Evolutionary conservation across 1,140 invertebrate species (phyloP), one percentile per base, ranked within the genome.

Genomic region (Agrypnia vestita): DNA sequence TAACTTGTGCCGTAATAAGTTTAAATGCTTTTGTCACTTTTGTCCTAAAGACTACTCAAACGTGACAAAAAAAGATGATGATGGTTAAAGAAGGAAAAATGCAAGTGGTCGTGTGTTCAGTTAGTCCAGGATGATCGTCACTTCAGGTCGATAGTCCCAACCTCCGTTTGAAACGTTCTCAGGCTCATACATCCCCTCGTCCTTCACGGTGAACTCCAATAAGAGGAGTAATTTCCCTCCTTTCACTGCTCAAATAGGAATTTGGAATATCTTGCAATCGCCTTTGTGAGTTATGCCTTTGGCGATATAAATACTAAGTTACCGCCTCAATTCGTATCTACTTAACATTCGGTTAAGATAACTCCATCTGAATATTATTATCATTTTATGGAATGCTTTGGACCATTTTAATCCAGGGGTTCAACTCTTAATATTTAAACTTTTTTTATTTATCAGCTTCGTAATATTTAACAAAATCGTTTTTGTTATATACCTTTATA

Each of bases 321-420:
- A 53, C 43, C 19, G 15, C 35, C 25, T 64, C 56, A 71, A 76
- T 35, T 64, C 75, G 51, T 69, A 77, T 78, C 76, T 76, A 21
- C 74, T 69, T 56, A 71, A 25, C 76, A 78, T 71, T 78, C 64
- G 76, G 51, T 71, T 69, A 55, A 80, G 79, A 80, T 80, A 80
- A 80, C 67, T 80, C 79, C 51, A 80, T 80, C 79, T 77, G 79
- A 80, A 80, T 80, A 80, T 62, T 80, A 80, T 80, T 80, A 80
- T 77, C 79, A 67, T 80, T 76, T 76, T 80, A 21, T 61, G 35
- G 61, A 80, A 53, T 71, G 67, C 72, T 15, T n/a, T 46, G 61
- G 59, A 67, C 47, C 21, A 35, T 67, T 56, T 43, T 74, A 74
- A 73, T 62, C 55, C 77, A 79, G 76, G 76, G 71, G 71, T 74